A percentile compares a stretch with the other conserved stretches of the same genome.
Evolutionary conservation across 2,888 invertebrate genomes (phyloP).

Genomic region (Drepana falcataria): DNA sequence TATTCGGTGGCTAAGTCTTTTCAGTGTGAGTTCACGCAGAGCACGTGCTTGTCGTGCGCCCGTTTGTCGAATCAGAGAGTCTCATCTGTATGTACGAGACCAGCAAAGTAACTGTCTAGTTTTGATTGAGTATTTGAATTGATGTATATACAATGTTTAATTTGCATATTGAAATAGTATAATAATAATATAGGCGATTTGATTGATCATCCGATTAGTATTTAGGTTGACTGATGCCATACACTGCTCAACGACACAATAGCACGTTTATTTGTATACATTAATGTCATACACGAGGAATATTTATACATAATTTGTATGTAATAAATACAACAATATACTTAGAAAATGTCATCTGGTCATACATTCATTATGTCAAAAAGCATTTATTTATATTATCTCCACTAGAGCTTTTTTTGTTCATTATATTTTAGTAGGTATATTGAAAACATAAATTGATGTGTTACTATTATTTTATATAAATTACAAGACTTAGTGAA

Average conservation of each 20-base stretch:
- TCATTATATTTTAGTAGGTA: conserved; percentile 34
- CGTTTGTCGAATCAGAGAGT: conserved; percentile 22
- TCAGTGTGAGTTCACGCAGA: not conserved
- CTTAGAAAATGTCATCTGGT: conserved; percentile 9
- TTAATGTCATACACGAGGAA: conserved; percentile 23
- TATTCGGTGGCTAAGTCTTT: not conserved
- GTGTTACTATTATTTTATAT: conserved; percentile 63
- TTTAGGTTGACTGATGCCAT: conserved; percentile 38
- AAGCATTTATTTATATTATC: conserved; percentile 58
- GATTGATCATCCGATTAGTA: conserved; percentile 13
- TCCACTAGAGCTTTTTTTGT: conserved; percentile 38
- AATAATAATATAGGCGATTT: too few relatives aligned
- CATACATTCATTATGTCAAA: conserved; percentile 36
- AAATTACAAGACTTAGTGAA: conserved; percentile 75
- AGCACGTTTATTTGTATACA: conserved; percentile 30
- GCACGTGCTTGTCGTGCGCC: conserved; percentile 5
- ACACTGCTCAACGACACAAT: conserved; percentile 45
- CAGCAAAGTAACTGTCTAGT: not conserved
- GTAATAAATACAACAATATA: conserved; percentile 17
- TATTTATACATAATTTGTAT: conserved; percentile 13
- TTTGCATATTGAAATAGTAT: not conserved
- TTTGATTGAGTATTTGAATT: not conserved
- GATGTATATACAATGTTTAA: not conserved
- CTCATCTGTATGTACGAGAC: conserved; percentile 11
- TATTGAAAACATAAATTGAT: conserved; percentile 42